Evolutionary conservation across 2,797 vertebrate species (phyloP).

Genomic region (Pangasius sanitwongsei): DNA sequence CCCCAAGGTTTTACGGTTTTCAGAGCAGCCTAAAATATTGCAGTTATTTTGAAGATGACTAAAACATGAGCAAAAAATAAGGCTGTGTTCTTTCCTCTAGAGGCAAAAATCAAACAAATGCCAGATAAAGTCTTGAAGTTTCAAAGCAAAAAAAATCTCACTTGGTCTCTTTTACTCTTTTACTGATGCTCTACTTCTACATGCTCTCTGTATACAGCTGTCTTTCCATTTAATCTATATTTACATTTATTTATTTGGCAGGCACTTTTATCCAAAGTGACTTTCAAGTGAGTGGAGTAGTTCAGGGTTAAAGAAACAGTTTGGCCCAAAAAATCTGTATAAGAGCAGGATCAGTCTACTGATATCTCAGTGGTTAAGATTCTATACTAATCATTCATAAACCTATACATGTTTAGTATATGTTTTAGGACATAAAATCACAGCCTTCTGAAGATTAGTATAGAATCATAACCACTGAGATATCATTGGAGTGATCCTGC

Average conservation of each 20-base stretch:
- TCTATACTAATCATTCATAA: neutral
- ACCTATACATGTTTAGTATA: neutral
- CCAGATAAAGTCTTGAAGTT: neutral
- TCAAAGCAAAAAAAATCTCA: neutral
- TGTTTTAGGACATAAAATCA: neutral
- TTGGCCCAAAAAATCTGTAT: neutral
- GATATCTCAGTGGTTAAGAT: neutral
- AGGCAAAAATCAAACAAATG: neutral
- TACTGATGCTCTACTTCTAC: neutral
- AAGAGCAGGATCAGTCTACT: neutral
- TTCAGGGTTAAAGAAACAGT: neutral
- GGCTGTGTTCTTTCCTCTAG: neutral
- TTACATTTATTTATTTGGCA: constrained; percentile 17
- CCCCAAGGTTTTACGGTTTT: constrained; percentile 22
- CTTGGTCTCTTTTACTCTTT: neutral
- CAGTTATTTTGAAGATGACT: constrained; percentile 33
- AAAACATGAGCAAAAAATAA: constrained; percentile 14
- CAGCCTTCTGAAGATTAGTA: neutral
- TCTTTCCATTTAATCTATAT: constrained; percentile 31
- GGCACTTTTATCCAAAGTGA: neutral
- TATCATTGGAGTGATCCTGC: neutral
- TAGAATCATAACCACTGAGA: neutral
- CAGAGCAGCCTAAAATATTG: constrained; percentile 26
- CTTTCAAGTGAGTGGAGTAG: neutral
- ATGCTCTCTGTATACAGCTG: constrained; percentile 2